Evolutionary conservation across 37 sponge, comb jelly and placozoan species (phyloP), one percentile per base, ranked within the genome.

Genomic region (Beroe ovata): DNA sequence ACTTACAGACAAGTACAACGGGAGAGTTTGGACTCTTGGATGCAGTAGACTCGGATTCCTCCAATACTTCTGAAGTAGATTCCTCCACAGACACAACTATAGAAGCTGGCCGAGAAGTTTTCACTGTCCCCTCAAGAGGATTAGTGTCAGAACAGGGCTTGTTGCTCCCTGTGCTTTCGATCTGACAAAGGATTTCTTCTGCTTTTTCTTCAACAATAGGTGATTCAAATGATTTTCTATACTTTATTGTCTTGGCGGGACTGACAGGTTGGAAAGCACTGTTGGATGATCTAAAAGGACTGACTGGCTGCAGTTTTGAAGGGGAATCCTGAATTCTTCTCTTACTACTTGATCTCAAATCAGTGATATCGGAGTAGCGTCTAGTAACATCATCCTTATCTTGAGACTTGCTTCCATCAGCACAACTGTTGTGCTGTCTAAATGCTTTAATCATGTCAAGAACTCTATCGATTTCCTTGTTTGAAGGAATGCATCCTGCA

Each of bases 391-490:
- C 69, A 34, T 30, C 32, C 32, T 66, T 66, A 32, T 37, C 69
- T 16, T 47, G 6, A 11, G 11, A 47, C 8, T 25, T 29, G 8
- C 36, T 77, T 23, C 25, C 54, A 14, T 11, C 84, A 23, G 47
- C 29, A 1, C 23, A 77, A 3, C 47, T 42, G 54, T 42, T 42
- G 25, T 36, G 41, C 25, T 77, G 84, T 39, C 84, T 39, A 19
- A 77, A 33, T 40, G n/a, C 54, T 42, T 42, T 39, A n/a, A 77
- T 77, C 38, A 42, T 36, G 18, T 77, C 84, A 11, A 77, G n/a
- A 36, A 77, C 35, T 20, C 54, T 16, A n/a, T 77, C 84, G n/a
- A 77, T 77, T 42, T 77, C 84, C 28, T 42, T 39, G 84, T 77
- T 77, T 3, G 54, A 26, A 2, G 84, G 84, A 41, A 77, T 77